A percentile compares a stretch with the other conserved stretches of the same genome.
Evolutionary conservation across 2,113 vertebrate species (phyloP).

Genomic region (Lepidothrix coronata): DNA sequence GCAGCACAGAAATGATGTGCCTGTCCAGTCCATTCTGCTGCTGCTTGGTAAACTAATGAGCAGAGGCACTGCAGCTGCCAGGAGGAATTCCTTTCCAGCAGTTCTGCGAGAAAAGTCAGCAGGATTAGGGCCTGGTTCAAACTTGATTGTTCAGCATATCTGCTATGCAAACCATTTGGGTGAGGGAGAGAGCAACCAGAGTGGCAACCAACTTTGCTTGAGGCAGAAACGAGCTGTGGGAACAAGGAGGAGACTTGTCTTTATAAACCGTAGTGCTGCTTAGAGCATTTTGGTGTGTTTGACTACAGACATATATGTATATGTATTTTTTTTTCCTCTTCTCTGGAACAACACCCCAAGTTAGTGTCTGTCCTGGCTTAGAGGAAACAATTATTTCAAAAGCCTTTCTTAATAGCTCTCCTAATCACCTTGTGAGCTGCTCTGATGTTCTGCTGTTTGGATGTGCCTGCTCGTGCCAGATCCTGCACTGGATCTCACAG

Average conservation of each 20-base stretch:
- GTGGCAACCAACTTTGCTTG: constrained; percentile 59
- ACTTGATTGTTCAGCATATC: constrained; percentile 67
- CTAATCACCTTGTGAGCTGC: not conserved
- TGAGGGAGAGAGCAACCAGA: constrained; percentile 61
- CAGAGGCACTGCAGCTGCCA: constrained; percentile 59
- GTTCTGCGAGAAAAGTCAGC: constrained; percentile 61
- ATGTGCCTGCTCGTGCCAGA: not conserved
- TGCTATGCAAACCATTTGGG: constrained; percentile 64
- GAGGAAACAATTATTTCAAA: constrained; percentile 43
- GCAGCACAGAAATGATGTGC: constrained; percentile 22
- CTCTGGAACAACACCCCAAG: not conserved
- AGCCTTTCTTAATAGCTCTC: constrained; percentile 13
- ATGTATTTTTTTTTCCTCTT: not conserved
- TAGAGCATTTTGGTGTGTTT: constrained; percentile 1
- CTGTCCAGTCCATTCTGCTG: constrained; percentile 24
- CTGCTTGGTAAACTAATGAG: constrained; percentile 46
- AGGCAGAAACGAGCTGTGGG: constrained; percentile 55
- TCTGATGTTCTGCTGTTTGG: not conserved
- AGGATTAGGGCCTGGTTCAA: constrained; percentile 65
- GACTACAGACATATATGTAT: not conserved
- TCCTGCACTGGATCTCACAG: not conserved
- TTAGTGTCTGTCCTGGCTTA: not conserved
- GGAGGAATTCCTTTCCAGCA: constrained; percentile 69
- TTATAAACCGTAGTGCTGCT: not conserved
- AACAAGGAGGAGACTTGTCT: constrained; percentile 47